Base-by-base conservation (phyloP, 2,797 vertebrate genomes). In the Podarcis siculus region DNA sequence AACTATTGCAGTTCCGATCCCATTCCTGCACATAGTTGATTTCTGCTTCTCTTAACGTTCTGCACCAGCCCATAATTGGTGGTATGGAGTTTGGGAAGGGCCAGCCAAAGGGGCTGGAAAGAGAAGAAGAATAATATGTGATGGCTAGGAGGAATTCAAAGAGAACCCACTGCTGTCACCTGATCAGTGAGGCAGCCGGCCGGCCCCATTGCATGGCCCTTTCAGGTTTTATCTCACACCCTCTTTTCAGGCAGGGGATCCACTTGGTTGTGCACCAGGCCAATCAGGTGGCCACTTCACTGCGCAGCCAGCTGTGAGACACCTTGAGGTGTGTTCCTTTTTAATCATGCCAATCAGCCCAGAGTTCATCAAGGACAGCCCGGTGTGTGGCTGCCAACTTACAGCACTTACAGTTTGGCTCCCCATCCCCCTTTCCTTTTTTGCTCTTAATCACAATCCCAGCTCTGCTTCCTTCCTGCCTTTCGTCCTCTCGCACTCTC, bases 401-500 rank as follows among this genome's bases (percentile, higher is more conserved):
- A 75, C 6, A 39, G 69, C 45, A 2, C 1, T n/a, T n/a, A n/a
- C n/a, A n/a, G 3, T 30, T 78, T 30, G 23, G 86, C 21, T 72
- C 82, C 67, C 67, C 49, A 3, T 49, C 17, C 45, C 25, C 3
- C 61, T 39, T 27, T 39, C 80, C 27, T 71, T 71, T 89, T 72
- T 72, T 45, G 27, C 72, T 64, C 64, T 80, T 79, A 80, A 19
- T 45, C 87, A 71, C 81, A 42, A 77, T 90, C 86, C 84, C 30
- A 5, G 67, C 82, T 91, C 73, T 49, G 78, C 90, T 90, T 91
- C 91, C 75, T 92, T 82, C 90, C 79, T 64, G 79, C 72, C 72
- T 37, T 73, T 32, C 5, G 2, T 73, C 71, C 72, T 27, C 45
- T 81, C 76, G 58, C 64, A 58, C 21, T 1, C 85, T 39, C 30